Percentiles rank a stretch among this genome's conserved stretches.
phyloP scores from a whole-genome alignment of 2,888 invertebrate genomes.

The Scaeva pyrastri region DNA sequence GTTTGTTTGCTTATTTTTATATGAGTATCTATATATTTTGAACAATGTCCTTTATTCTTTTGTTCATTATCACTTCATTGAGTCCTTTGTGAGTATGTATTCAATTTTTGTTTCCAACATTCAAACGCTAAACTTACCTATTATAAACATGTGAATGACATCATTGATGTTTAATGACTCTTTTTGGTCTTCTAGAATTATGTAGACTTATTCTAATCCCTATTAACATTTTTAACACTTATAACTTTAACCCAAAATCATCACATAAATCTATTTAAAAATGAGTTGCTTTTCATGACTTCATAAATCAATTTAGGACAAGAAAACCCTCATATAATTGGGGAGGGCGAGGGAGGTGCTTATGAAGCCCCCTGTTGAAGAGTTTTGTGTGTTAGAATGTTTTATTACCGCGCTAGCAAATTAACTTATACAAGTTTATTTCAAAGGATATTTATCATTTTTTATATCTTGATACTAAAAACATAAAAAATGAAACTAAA shows the following conservation, averaged over 20 bases:
- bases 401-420: slow-evolving; percentile 40
- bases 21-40: neutral
- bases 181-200: neutral
- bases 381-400: slow-evolving; percentile 22
- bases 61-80: slow-evolving; percentile 62
- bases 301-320: slow-evolving; percentile 68
- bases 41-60: slow-evolving; percentile 30
- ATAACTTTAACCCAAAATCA: slow-evolving; percentile 57
- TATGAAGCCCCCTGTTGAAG: too few species aligned
- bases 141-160: slow-evolving; percentile 46
- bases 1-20: neutral
- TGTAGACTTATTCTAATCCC: slow-evolving; percentile 56
- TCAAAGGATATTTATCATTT: slow-evolving; percentile 27
- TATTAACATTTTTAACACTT: slow-evolving; percentile 46
- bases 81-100: slow-evolving; percentile 37
- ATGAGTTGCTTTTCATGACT: slow-evolving; percentile 71
- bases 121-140: neutral
- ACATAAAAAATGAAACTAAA: neutral
- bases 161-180: slow-evolving; percentile 44
- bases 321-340: neutral
- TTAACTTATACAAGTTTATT: slow-evolving; percentile 61
- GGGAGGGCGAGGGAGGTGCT: neutral
- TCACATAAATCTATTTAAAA: slow-evolving; percentile 68
- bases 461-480: slow-evolving; percentile 46
- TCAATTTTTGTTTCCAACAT: neutral